These are phyloP conservation scores for Lithobates sylvaticus DNA, from an alignment of 2,797 vertebrate genomes.

Conservation along the genomic window DNA sequence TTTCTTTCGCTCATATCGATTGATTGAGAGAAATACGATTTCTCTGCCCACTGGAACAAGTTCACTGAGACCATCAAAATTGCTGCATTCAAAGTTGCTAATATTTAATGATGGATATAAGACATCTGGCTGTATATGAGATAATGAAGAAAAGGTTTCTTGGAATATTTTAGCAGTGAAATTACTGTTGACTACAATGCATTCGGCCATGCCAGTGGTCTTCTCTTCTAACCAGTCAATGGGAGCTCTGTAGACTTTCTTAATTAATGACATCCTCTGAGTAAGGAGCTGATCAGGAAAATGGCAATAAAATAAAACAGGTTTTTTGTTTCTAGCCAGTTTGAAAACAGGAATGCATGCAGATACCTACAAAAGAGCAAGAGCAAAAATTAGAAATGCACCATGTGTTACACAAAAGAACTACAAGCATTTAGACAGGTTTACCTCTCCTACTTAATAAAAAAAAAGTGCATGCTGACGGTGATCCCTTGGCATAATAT, in stretches of 20 bases:
- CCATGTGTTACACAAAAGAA: too few species aligned
- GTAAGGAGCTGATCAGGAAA: constrained; percentile 95
- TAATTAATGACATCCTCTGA: constrained; percentile 83
- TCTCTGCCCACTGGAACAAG: constrained; percentile 81
- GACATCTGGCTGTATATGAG: constrained; percentile 82
- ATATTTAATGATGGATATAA: constrained; percentile 94
- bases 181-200: constrained; percentile 93
- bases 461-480: too few species aligned
- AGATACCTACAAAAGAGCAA: constrained; percentile 82
- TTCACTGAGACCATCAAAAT: constrained; percentile 75
- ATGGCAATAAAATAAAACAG: constrained; percentile 97
- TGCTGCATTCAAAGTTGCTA: constrained; percentile 78
- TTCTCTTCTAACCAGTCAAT: constrained; percentile 93
- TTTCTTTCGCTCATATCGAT: constrained; percentile 97
- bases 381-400: background rate
- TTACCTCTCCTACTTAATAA: too few species aligned
- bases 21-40: constrained; percentile 92
- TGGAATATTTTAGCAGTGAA: constrained; percentile 93
- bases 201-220: constrained; percentile 96
- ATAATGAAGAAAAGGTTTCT: constrained; percentile 87
- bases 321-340: constrained; percentile 87
- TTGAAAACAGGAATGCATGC: constrained; percentile 93
- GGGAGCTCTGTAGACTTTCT: constrained; percentile 87
- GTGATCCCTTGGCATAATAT: too few species aligned
- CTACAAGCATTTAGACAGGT: too few species aligned